Conservation (phyloP, 1,140 invertebrate genomes). For the Theocolax elegans region DNA sequence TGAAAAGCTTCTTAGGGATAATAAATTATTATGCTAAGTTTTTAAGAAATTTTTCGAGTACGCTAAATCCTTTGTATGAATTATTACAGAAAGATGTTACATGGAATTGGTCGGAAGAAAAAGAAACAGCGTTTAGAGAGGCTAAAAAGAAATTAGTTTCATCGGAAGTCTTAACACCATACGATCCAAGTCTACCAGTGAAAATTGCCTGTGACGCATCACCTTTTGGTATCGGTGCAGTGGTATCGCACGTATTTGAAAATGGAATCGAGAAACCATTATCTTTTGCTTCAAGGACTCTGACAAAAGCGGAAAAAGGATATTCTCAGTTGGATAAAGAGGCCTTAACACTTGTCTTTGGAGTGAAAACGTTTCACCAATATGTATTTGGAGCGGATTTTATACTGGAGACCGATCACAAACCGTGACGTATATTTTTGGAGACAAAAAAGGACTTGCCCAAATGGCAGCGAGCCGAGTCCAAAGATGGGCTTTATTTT, state of each 20-base stretch:
- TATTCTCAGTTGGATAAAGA: not conserved
- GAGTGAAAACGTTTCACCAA: slow-evolving; percentile 5
- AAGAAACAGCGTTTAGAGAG: not conserved
- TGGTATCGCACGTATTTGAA: not conserved
- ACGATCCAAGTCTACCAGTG: not conserved
- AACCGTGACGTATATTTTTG: not conserved
- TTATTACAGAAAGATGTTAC: slow-evolving; percentile 8
- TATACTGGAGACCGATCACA: not conserved
- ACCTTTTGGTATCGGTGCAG: not conserved
- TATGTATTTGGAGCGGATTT: not conserved
- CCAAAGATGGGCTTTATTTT: not conserved
- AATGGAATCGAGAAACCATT: not conserved
- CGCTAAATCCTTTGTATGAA: slow-evolving; percentile 17
- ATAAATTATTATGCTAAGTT: slow-evolving; percentile 29
- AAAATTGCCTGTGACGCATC: slow-evolving; percentile 16
- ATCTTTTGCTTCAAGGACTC: not conserved
- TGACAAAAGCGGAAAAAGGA: not conserved
- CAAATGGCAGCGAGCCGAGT: not conserved
- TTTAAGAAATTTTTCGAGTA: slow-evolving; percentile 1
- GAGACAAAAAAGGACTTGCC: not conserved
- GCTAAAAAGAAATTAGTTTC: not conserved
- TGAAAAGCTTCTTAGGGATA: slow-evolving; percentile 5
- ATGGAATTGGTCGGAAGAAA: not conserved
- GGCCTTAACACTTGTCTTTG: not conserved
- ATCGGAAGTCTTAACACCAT: not conserved